Conservation (phyloP, 1,140 invertebrate genomes). For the Neuroterus valhalla region DNA sequence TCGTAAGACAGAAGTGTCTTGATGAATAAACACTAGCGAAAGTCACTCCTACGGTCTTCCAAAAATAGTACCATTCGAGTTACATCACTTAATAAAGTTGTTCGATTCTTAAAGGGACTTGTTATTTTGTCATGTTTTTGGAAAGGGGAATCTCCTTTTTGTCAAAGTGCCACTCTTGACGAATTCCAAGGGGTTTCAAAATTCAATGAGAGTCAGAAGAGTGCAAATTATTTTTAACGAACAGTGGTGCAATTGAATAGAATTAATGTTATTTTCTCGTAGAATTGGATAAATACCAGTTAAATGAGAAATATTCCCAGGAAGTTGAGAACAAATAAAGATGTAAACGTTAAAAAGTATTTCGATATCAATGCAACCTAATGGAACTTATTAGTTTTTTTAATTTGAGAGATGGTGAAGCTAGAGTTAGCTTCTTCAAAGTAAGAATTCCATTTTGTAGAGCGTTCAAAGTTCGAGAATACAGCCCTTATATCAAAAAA, state of each 20-base stretch:
- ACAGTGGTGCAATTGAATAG: too few species aligned
- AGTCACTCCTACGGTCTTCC: conserved; percentile 5
- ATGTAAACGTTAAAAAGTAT: not conserved
- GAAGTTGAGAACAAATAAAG: too few species aligned
- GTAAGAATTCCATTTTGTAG: not conserved
- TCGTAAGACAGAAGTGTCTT: not conserved
- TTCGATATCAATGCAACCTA: not conserved
- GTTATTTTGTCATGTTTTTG: not conserved
- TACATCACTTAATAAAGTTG: conserved; percentile 53
- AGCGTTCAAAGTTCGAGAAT: too few species aligned
- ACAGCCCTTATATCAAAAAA: too few species aligned
- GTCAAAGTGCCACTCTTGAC: not conserved
- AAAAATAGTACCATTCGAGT: conserved; percentile 28
- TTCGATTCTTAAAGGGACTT: conserved; percentile 35
- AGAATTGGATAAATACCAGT: too few species aligned
- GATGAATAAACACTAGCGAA: too few species aligned
- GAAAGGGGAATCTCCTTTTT: not conserved
- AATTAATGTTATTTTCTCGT: too few species aligned
- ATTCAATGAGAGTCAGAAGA: too few species aligned
- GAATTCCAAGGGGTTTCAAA: not conserved
- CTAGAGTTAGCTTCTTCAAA: not conserved
- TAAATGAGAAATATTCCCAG: too few species aligned
- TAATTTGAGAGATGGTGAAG: not conserved
- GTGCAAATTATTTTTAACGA: too few species aligned
- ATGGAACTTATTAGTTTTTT: not conserved